A percentile compares a stretch with the other conserved stretches of the same genome.
phyloP scores from a whole-genome alignment of 2,113 vertebrate species.

The Tychaedon coryphoeus region DNA sequence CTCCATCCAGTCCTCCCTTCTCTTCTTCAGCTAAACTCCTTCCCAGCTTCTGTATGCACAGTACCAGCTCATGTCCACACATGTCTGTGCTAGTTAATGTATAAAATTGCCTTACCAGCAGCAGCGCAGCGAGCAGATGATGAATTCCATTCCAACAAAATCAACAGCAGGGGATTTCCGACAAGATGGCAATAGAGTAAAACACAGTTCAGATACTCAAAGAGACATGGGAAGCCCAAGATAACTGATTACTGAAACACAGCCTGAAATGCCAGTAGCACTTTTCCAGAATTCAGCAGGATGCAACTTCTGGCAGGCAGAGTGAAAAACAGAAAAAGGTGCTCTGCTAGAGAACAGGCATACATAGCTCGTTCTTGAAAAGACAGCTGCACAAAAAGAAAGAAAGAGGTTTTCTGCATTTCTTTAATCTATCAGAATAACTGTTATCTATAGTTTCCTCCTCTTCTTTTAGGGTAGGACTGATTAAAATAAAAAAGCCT shows the following conservation, averaged over 20 bases:
- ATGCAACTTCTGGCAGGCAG: background rate
- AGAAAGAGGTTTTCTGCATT: background rate
- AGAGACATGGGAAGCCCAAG: background rate
- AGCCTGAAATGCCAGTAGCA: background rate
- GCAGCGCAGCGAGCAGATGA: constrained; percentile 32
- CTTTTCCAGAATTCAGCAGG: constrained; percentile 5
- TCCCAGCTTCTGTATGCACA: background rate
- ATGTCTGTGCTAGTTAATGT: background rate
- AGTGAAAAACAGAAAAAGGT: background rate
- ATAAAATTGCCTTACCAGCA: constrained; percentile 47
- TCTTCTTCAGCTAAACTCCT: background rate
- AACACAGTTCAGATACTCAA: background rate
- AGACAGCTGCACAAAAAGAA: background rate
- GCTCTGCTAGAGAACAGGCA: background rate
- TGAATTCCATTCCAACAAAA: constrained; percentile 56
- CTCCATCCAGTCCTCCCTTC: background rate
- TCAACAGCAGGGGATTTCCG: constrained; percentile 35
- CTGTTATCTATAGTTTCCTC: constrained; percentile 29
- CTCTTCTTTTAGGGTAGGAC: background rate
- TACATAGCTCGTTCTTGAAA: background rate
- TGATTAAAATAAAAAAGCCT: background rate
- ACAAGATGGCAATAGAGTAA: background rate
- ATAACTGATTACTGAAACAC: background rate
- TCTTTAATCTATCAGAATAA: background rate
- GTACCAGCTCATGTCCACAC: background rate